Conservation (phyloP, 2,888 invertebrate species). For the Yponomeuta plumbellus region DNA sequence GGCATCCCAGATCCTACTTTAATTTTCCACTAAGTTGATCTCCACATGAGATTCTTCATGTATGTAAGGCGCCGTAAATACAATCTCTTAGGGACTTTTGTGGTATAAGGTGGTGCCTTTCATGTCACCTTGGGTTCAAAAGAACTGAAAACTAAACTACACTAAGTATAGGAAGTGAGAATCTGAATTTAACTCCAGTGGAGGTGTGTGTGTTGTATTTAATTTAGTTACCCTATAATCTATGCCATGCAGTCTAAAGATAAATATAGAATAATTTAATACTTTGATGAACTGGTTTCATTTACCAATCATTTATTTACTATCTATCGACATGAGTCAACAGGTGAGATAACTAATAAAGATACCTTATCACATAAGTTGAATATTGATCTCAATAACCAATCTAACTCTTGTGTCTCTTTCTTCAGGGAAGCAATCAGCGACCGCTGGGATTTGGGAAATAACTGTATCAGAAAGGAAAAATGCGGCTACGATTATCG, state of each 20-base stretch:
- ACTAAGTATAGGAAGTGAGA: too few relatives aligned
- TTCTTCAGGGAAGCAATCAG: conserved; percentile 2
- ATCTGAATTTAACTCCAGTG: too few relatives aligned
- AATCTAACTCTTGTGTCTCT: neutral
- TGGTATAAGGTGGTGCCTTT: too few relatives aligned
- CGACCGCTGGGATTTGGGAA: conserved; percentile 43
- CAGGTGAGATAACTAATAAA: neutral
- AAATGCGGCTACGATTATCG: conserved; percentile 46
- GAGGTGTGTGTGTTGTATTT: too few relatives aligned
- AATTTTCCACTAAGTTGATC: conserved; percentile 30
- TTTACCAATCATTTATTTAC: neutral
- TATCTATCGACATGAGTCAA: too few relatives aligned
- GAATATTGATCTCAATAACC: neutral
- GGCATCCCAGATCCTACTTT: conserved; percentile 44
- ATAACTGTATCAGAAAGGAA: conserved; percentile 42
- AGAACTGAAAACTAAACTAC: too few relatives aligned
- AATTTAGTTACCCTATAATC: too few relatives aligned
- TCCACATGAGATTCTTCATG: conserved; percentile 1
- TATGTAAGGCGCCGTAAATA: too few relatives aligned
- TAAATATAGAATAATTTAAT: neutral
- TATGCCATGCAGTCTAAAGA: too few relatives aligned
- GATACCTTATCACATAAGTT: neutral
- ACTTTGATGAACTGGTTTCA: neutral
- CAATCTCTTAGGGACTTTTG: too few relatives aligned
- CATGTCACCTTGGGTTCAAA: too few relatives aligned